Percentiles rank a stretch among this genome's conserved stretches.
Conservation (phyloP, 92 coral and sea anemone genomes). For the Zoanthus gigantus region DNA sequence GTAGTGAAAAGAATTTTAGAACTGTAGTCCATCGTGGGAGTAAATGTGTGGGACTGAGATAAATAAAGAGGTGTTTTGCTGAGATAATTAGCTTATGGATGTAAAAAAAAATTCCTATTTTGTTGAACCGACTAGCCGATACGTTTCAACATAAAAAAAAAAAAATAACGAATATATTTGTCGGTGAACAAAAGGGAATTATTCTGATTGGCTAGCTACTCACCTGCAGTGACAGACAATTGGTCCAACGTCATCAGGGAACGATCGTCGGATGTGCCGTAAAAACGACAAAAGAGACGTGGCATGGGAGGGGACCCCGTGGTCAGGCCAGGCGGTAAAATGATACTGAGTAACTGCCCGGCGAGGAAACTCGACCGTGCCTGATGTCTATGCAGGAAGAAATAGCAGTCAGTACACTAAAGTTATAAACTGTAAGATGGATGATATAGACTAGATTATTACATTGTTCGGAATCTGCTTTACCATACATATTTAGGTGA, state of each 20-base stretch:
- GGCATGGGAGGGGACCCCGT: constrained; percentile 90
- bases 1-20: too few relatives aligned
- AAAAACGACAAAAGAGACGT: constrained; percentile 84
- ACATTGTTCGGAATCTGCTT: too few relatives aligned
- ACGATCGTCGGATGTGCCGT: constrained; percentile 74
- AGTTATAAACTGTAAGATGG: neutral
- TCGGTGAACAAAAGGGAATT: neutral
- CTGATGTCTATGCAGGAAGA: constrained; percentile 34
- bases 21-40: too few relatives aligned
- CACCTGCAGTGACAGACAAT: constrained; percentile 90
- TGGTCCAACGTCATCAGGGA: constrained; percentile 81
- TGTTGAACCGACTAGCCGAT: too few relatives aligned
- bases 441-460: neutral
- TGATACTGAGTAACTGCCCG: constrained; percentile 86
- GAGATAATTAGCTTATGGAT: too few relatives aligned
- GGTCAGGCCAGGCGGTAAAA: constrained; percentile 94
- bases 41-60: too few relatives aligned
- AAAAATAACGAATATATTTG: neutral
- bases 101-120: too few relatives aligned
- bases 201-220: neutral
- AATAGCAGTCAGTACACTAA: neutral
- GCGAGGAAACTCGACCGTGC: constrained; percentile 72
- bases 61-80: too few relatives aligned
- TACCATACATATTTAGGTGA: too few relatives aligned
- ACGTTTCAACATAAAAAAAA: too few relatives aligned